Percentiles rank a stretch among this genome's conserved stretches.
These are phyloP conservation scores for Pseudococcus viburni DNA, from an alignment of 2,888 invertebrate genomes.

Conservation along the genomic window DNA sequence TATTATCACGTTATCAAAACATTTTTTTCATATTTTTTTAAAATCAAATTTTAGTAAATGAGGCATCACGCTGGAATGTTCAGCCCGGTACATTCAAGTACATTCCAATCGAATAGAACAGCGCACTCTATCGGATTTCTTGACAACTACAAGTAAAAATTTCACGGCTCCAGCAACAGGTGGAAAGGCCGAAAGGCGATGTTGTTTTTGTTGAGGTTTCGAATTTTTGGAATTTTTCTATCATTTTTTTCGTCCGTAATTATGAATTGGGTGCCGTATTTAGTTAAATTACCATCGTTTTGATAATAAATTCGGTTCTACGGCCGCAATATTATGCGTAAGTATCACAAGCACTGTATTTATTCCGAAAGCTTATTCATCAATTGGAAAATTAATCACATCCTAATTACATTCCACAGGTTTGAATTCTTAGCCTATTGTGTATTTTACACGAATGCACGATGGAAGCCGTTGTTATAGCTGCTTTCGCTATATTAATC, in stretches of 20 bases:
- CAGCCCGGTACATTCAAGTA: neutral
- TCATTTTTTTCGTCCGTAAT: neutral
- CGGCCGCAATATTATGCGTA: conserved; percentile 4
- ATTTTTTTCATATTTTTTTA: neutral
- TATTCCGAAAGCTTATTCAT: neutral
- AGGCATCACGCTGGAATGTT: conserved; percentile 27
- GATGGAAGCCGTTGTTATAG: conserved; percentile 64
- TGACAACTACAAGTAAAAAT: neutral
- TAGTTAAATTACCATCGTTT: neutral
- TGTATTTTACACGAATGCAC: conserved; percentile 20
- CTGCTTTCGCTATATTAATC: conserved; percentile 60
- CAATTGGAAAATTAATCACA: neutral
- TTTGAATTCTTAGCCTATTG: conserved; percentile 8
- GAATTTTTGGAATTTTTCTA: conserved; percentile 50
- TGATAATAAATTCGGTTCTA: neutral
- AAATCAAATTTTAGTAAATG: neutral
- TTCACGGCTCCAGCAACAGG: neutral
- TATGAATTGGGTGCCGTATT: neutral
- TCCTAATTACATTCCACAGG: conserved; percentile 31
- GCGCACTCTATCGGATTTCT: neutral
- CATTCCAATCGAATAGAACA: neutral
- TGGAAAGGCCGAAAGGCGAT: neutral
- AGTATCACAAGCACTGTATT: neutral
- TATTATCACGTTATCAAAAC: conserved; percentile 23
- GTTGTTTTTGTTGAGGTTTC: neutral